Evolutionary conservation across 2,113 vertebrate species (phyloP), one percentile per base, ranked within the genome.

Genomic region (Oreochromis tanganicae): DNA sequence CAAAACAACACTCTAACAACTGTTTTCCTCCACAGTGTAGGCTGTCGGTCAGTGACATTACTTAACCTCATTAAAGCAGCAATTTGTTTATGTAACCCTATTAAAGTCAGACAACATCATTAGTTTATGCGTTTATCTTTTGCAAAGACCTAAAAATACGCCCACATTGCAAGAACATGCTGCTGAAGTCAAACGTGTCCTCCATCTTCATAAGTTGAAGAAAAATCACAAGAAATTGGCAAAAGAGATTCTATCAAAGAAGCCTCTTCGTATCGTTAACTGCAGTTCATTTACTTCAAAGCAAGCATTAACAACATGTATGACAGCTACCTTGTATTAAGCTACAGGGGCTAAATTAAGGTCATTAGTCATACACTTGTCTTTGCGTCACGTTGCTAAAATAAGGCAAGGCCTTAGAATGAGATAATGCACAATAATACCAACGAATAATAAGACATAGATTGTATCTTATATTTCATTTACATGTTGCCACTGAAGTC

Each of bases 21-120:
- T 8, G 55, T 43, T 85, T 29, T 82, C 24, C 9, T 46, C 66
- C n/a, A 73, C 68, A 55, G 83, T 32, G 8, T 54, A 54, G 17
- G 75, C 13, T 41, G 34, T 57, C 34, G 54, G 54, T 68, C 24
- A 83, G 19, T 48, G 52, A 52, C 79, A 89, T 87, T 85, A 63
- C 52, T 86, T 63, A 81, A 88, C 73, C 52, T 85, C 59, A 86
- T 81, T 84, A 84, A 88, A 90, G 34, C 55, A 41, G 29, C 5
- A 61, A 68, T 46, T 57, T 54, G 41, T 71, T 79, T 55, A 81
- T 56, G 61, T 80, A 59, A 83, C 48, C 24, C 41, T 71, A 80
- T 82, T 86, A 81, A 90, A 88, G 24, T 83, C 59, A 82, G 50
- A 80, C 61, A 46, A 61, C 48, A 38, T 17, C 57, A 66, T 79